Evolutionary conservation across 2,888 invertebrate genomes (phyloP).

Genomic region (Acrobasis repandana): DNA sequence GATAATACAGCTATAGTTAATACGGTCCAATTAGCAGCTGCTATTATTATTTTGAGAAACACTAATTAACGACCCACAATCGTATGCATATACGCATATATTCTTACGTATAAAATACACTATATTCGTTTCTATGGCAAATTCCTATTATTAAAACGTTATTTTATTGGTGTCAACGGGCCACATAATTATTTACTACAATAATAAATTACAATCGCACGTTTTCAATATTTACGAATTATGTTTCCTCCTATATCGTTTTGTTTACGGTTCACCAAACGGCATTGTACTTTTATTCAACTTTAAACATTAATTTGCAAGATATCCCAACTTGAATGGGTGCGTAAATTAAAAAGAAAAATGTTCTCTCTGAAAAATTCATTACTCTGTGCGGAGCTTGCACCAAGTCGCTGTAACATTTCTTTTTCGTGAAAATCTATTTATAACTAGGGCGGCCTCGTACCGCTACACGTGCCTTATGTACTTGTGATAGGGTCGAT

Average conservation of each 20-base stretch:
- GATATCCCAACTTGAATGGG: background rate
- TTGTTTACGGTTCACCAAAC: background rate
- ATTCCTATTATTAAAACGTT: background rate
- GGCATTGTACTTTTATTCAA: background rate
- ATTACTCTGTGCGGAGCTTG: slow-evolving; percentile 69
- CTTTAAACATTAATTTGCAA: background rate
- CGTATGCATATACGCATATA: background rate
- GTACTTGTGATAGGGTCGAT: slow-evolving; percentile 39
- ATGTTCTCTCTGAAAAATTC: slow-evolving; percentile 39
- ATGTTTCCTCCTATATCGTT: slow-evolving; percentile 1
- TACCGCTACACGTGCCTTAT: slow-evolving; percentile 41
- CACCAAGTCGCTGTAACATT: slow-evolving; percentile 82
- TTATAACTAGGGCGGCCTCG: slow-evolving; percentile 81
- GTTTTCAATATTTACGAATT: background rate
- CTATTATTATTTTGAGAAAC: slow-evolving; percentile 15
- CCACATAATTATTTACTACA: slow-evolving; percentile 15
- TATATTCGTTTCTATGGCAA: background rate
- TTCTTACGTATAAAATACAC: background rate
- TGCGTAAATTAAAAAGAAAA: slow-evolving; percentile 1
- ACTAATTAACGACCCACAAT: slow-evolving; percentile 9
- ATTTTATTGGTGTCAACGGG: slow-evolving; percentile 17
- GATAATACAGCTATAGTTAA: slow-evolving; percentile 5
- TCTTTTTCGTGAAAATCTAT: slow-evolving; percentile 84
- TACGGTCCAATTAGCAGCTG: slow-evolving; percentile 9
- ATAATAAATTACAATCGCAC: slow-evolving; percentile 5